Evolutionary conservation across 2,888 invertebrate species (phyloP).

Genomic region (Calameuta filiformis): DNA sequence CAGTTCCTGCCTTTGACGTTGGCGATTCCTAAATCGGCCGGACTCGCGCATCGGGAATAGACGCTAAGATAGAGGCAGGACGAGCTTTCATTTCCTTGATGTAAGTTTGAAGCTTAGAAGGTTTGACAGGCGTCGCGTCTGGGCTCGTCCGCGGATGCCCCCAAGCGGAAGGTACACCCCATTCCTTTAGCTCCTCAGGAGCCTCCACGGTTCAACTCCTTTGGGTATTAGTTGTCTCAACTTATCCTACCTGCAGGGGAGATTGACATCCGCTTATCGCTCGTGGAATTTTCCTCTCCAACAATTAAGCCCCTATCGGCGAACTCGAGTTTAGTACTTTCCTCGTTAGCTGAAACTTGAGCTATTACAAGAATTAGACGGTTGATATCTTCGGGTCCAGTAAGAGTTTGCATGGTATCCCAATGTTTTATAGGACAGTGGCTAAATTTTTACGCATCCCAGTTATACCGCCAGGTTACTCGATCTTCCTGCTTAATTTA

Average conservation of each 20-base stretch:
- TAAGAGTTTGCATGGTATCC: background rate
- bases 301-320: conserved; percentile 52
- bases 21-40: background rate
- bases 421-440: background rate
- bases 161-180: conserved; percentile 40
- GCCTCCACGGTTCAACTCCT: conserved; percentile 17
- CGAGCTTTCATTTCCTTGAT: conserved; percentile 57
- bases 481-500: background rate
- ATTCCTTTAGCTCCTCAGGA: conserved; percentile 22
- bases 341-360: conserved; percentile 45
- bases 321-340: conserved; percentile 38
- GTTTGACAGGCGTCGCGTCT: conserved; percentile 52
- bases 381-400: conserved; percentile 26
- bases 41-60: conserved; percentile 3
- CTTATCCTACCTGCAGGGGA: conserved; percentile 33
- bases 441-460: background rate
- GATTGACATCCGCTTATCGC: conserved; percentile 48
- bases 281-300: conserved; percentile 40
- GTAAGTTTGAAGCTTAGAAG: conserved; percentile 56
- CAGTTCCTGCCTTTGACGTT: background rate
- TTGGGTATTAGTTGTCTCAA: conserved; percentile 34
- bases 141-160: conserved; percentile 49
- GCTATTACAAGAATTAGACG: conserved; percentile 29
- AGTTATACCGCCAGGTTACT: background rate
- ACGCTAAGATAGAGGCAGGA: conserved; percentile 21